phyloP scores from a whole-genome alignment of 2,888 invertebrate species.

The Amiota communis region DNA sequence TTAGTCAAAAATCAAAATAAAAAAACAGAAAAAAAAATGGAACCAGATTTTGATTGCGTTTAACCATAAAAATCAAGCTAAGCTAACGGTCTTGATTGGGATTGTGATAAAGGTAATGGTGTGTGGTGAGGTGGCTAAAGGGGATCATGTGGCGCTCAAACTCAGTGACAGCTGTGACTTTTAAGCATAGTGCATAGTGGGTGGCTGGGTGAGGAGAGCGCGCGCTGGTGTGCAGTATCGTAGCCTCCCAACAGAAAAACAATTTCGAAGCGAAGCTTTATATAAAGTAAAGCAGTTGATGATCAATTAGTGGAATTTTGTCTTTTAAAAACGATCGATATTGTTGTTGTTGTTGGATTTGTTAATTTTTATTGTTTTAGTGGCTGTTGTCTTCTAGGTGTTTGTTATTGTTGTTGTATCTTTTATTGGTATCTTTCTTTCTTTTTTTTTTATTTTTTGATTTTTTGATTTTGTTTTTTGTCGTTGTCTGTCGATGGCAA shows the following conservation, averaged over 20 bases:
- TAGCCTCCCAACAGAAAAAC: not conserved
- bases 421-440: constrained; percentile 17
- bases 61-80: constrained; percentile 7
- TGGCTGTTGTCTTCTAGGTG: too few species aligned
- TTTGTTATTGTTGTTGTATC: not conserved
- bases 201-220: not conserved
- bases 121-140: not conserved
- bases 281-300: constrained; percentile 33
- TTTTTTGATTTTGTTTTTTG: constrained; percentile 30
- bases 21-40: not conserved
- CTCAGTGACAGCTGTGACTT: constrained; percentile 10
- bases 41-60: constrained; percentile 54
- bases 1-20: constrained; percentile 31
- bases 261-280: not conserved
- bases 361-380: constrained; percentile 1
- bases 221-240: not conserved
- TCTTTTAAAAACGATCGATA: constrained; percentile 7
- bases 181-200: not conserved
- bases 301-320: constrained; percentile 60
- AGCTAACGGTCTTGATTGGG: constrained; percentile 4
- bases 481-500: constrained; percentile 44
- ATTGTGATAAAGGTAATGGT: not conserved
- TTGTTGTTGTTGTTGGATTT: not conserved
- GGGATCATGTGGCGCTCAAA: constrained; percentile 2
- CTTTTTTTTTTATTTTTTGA: constrained; percentile 10